Base-by-base conservation (phyloP, 2,113 vertebrate species). In the Labeo rohita region DNA sequence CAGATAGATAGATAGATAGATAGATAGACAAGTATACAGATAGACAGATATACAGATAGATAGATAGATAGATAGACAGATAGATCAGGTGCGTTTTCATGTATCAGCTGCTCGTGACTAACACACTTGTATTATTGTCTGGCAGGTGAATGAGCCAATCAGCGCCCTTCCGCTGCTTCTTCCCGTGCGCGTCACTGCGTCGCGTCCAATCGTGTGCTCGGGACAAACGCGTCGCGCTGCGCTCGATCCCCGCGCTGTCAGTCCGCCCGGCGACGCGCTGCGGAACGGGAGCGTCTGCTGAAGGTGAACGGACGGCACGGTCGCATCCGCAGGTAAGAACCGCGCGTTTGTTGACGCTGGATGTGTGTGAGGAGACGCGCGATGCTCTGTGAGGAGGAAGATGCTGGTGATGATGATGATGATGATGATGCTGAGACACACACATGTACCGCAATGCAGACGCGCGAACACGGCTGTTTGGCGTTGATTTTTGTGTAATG, bases 371-470 rank as follows among this genome's bases (percentile, higher is more conserved):
- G 77, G 34, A 78, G 86, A 89, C 81, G 85, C 59, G 84, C 89
- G 92, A 13, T 3, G 65, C 90, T 91, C 91, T 88, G 92, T 89
- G 91, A 49, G 81, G 39, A 63, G 74, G 86, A 89, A 77, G 83
- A 89, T 90, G 88, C 78, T 87, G 89, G 84, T 50, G 84, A 56
- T 83, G 84, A 77, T 82, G 90, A 76, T 52, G 74, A 10, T 13
- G 84, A 56, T 83, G 84, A 77, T 82, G 90, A 76, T 52, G 74
- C 21, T 13, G 49, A 28, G 18, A 50, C 74, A 50, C 39, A n/a
- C 52, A 3, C 80, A 9, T 45, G 43, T 86, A 90, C 94, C 90
- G 93, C 93, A 94, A 83, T 94, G 94, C 94, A 95, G 93, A 89
- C 86, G 73, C 36, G 49, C 36, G 36, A 34, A 70, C 34, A 70